Base-by-base conservation (phyloP, 2,888 invertebrate genomes). In the Sinotaia quadrata region DNA sequence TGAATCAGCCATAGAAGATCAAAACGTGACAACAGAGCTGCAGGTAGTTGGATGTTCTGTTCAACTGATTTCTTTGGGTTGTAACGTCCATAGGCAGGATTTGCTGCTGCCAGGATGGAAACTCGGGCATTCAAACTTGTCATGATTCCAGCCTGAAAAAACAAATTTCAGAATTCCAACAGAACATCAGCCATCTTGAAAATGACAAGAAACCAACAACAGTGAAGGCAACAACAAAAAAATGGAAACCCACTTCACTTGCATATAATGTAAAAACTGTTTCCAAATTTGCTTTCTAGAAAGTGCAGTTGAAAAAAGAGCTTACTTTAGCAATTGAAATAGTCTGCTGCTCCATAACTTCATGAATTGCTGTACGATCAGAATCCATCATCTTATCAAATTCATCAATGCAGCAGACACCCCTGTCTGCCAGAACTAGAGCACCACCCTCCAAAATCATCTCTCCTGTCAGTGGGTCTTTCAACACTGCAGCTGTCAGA, bases 341-440 rank as follows among this genome's bases (percentile, higher is more conserved):
- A 18, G 99, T 99, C 90, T 99, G 99, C 85, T 99, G 99, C 90
- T 99, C 99, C 88, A 89, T 88, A 4, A 88, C 88, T 69, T 88
- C 88, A 72, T 88, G 88, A 33, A 88, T 88, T 34, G 88, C 87
- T 3, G 87, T 88, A 54, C 88, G 75, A 89, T 99, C 98, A 51
- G 90, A 89, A 77, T 99, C 98, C 59, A 96, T 95, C 98, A 99
- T 88, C 0, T 99, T 99, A 90, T 99, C 99, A 88, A 99, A 99
- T 90, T 99, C 99, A 88, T 99, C 99, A 87, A 99, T 99, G 88
- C 99, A 99, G 88, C 99, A 99, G 68, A 97, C 94, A 33, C 98
- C 98, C 86, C 95, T 94, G 89, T 98, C 98, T 1, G 98, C 97
- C 76, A 98, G 89, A 44, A 98, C 98, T 37, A 99, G 89, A 15